Evolutionary conservation across 2,113 vertebrate species (phyloP).

Genomic region (Eidolon helvum): DNA sequence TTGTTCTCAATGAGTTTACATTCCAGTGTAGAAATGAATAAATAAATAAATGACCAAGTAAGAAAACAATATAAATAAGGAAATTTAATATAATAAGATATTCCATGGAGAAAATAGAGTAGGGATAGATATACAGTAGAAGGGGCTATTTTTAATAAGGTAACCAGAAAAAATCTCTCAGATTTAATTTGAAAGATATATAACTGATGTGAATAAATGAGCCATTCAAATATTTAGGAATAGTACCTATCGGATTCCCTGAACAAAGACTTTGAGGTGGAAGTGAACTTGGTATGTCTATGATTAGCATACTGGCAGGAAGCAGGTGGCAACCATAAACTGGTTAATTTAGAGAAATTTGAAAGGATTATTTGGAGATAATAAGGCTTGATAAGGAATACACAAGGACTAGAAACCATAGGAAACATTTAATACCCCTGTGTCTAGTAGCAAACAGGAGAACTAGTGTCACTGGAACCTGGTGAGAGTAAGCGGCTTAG

Average conservation of each 20-base stretch:
- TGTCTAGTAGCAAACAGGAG: neutral
- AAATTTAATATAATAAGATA: neutral
- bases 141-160: neutral
- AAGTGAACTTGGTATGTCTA: fast-evolving
- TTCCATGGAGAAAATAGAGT: neutral
- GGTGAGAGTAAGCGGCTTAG: neutral
- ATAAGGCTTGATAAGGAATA: neutral
- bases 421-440: neutral
- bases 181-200: neutral
- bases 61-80: neutral
- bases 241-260: neutral
- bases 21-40: neutral
- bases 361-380: neutral
- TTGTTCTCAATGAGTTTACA: neutral
- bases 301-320: neutral
- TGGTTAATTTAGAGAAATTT: neutral
- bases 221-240: neutral
- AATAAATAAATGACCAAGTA: neutral
- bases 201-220: neutral
- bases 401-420: neutral
- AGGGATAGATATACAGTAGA: neutral
- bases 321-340: neutral
- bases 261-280: neutral
- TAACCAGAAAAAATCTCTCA: neutral
- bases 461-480: neutral